Conservation (phyloP, 2,888 invertebrate genomes). For the Heteromurus nitidus region DNA sequence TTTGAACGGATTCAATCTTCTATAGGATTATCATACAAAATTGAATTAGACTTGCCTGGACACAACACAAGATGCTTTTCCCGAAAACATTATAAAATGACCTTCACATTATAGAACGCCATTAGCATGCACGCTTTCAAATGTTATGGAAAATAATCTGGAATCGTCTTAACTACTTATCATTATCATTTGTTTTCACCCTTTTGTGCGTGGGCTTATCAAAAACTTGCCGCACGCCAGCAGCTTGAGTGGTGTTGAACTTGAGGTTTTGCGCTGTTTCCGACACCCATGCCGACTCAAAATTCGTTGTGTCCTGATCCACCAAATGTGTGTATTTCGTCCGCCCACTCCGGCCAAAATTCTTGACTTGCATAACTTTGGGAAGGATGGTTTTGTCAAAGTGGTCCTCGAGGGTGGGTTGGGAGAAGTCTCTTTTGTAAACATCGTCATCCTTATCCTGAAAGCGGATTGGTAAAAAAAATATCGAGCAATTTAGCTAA, state of each 20-base stretch:
- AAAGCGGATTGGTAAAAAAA: too few relatives aligned
- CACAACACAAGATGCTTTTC: too few relatives aligned
- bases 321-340: slow-evolving; percentile 99
- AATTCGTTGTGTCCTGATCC: slow-evolving; percentile 98
- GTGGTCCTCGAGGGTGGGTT: slow-evolving; percentile 98
- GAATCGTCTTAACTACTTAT: background rate
- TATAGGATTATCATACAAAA: too few relatives aligned
- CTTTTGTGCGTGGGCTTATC: slow-evolving; percentile 87
- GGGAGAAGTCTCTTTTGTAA: slow-evolving; percentile 94
- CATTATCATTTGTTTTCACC: slow-evolving; percentile 74
- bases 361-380: slow-evolving; percentile 99
- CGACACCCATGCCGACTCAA: slow-evolving; percentile 97
- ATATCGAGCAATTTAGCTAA: too few relatives aligned
- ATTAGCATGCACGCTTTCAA: too few relatives aligned
- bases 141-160: too few relatives aligned
- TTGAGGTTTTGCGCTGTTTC: slow-evolving; percentile 92
- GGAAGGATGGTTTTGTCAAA: slow-evolving; percentile 99
- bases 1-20: too few relatives aligned
- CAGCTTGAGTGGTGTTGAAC: slow-evolving; percentile 90
- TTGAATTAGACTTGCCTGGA: too few relatives aligned
- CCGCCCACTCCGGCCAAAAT: slow-evolving; percentile 98
- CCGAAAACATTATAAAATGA: too few relatives aligned
- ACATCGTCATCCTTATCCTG: slow-evolving; percentile 92
- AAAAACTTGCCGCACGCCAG: slow-evolving; percentile 94
- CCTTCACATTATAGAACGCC: too few relatives aligned